Base-by-base conservation (phyloP, 2,797 vertebrate genomes). In the Rhynchotus rufescens region DNA sequence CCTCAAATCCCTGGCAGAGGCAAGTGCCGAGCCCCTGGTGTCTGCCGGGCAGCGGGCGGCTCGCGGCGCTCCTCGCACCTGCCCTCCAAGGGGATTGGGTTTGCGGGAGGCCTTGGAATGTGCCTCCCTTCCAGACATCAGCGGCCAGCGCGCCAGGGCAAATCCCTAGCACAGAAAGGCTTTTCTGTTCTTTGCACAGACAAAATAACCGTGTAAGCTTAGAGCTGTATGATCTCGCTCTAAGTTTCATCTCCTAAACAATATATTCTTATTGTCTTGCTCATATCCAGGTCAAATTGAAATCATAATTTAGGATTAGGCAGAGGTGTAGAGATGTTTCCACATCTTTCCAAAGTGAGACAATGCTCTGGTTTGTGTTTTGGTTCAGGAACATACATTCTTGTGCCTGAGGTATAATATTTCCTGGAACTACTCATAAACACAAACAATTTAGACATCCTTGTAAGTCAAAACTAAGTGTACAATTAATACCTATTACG, bases 141-240 rank as follows among this genome's bases (percentile, higher is more conserved):
- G 88, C 93, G 92, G 77, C 93, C 88, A 57, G 86, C 88, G 20
- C 90, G 94, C 77, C 88, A 88, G 80, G 89, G 84, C 95, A 95
- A 95, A 96, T 94, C 92, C 94, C 92, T 45, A 87, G 74, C 95
- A 94, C 94, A 96, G 93, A 96, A 96, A 94, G 93, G 90, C 72
- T 94, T 94, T 91, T 94, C 77, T 77, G 87, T 80, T 90, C 92
- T 93, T 92, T 92, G 78, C 92, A 75, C 87, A 87, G 59, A 77
- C 82, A 64, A 84, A 92, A 89, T 69, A 74, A 74, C 52, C 69
- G 84, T 77, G 77, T 71, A 80, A 92, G 72, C 85, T 78, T 84
- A 92, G 89, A 92, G 72, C 49, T 52, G 17, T 75, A 73, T 77
- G 91, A 89, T 90, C 78, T 86, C 66, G 65, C 84, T 76, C 93